Evolutionary conservation across 2,797 vertebrate genomes (phyloP), one percentile per base, ranked within the genome.

Genomic region (Adrianichthys oophorus): DNA sequence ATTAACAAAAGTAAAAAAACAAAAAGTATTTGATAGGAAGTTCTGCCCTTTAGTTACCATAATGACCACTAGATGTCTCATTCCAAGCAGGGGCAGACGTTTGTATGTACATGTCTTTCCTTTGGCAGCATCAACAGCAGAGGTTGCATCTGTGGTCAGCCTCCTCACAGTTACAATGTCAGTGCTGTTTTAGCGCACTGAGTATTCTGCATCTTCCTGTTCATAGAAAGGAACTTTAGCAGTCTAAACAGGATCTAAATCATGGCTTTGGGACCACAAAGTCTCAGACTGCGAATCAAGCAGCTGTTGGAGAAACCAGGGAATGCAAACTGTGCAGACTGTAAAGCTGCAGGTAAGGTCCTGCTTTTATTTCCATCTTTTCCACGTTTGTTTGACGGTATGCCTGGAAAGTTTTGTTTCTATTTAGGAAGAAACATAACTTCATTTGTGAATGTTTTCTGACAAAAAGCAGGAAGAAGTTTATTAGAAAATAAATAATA

Each of bases 241-340:
- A 13, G 26, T 50, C 43, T 24, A 15, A 42, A 48, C 37, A 10
- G 16, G 10, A 26, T 4, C 53, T 1, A 43, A 8, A 19, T 0
- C 1, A 88, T 89, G 85, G 63, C 73, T 50, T 65, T 66, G 15
- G 70, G 72, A 13, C 64, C 41, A 26, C 72, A 84, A 7, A 60
- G 15, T n/a, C 80, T 58, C 76, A 60, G 80, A 23, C 68, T 66
- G 55, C 80, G 69, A 1, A 2, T 89, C 19, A 72, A 54, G 17
- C 53, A 71, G 62, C 83, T 90, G 7, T 1, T 87, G 71, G 55
- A 15, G 8, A 82, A 79, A 74, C 68, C 81, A 2, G 89, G 83
- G 13, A 90, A 90, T 61, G 76, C 63, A 70, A 56, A 45, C 24
- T 90, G 89, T 37, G 88, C 74, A 1, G 89, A 90, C 72, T 90